Evolutionary conservation across 2,888 invertebrate species (phyloP).

Genomic region (Drosophila nigricruria): DNA sequence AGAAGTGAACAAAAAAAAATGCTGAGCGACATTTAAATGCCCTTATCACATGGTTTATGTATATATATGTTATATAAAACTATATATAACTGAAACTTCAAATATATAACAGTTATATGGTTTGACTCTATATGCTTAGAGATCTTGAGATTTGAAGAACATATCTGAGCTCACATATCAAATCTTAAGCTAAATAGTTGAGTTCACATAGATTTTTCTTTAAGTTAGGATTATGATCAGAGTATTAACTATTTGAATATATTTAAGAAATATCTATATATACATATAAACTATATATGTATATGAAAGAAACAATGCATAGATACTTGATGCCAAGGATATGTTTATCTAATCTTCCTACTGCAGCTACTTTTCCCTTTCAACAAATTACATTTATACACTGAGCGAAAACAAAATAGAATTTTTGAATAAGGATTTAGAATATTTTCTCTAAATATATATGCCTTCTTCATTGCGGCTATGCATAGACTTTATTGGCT

Average conservation of each 20-base stretch:
- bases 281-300: neutral
- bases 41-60: neutral
- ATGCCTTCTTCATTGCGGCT: neutral
- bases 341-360: no score
- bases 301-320: no score
- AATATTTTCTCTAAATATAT: no score
- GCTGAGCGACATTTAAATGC: constrained; percentile 24
- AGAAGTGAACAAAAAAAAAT: constrained; percentile 24
- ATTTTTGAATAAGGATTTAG: no score
- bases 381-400: no score
- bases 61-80: neutral
- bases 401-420: no score
- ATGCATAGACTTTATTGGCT: neutral
- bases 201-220: no score
- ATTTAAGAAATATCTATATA: neutral
- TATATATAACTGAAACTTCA: neutral
- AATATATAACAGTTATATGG: neutral
- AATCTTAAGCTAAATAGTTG: neutral
- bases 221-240: neutral
- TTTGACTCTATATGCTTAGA: neutral
- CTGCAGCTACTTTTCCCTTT: no score
- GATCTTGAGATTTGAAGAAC: neutral
- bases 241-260: no score
- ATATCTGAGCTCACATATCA: neutral
- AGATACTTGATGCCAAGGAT: no score